phyloP scores from a whole-genome alignment of 2,888 invertebrate genomes.

The Yponomeuta cagnagella region DNA sequence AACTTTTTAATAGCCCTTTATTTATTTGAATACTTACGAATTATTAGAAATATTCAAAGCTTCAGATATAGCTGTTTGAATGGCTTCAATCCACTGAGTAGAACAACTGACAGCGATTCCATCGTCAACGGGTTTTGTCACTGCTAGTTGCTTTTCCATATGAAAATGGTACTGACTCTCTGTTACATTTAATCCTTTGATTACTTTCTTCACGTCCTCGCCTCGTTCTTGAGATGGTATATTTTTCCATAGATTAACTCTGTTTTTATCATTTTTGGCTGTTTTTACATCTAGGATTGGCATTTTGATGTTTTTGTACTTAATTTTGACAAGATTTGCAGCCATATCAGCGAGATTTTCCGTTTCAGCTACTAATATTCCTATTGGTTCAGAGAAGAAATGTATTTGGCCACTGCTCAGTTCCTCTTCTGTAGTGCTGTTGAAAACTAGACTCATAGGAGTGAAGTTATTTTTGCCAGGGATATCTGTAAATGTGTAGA shows the following conservation, averaged over 20 bases:
- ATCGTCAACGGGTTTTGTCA: constrained; percentile 80
- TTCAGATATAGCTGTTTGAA: constrained; percentile 71
- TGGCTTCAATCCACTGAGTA: constrained; percentile 76
- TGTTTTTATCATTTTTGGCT: constrained; percentile 22
- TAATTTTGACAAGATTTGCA: constrained; percentile 70
- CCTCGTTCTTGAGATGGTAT: constrained; percentile 39
- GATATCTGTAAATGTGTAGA: constrained; percentile 78
- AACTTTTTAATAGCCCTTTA: no score
- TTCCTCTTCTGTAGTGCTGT: constrained; percentile 48
- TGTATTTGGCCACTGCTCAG: constrained; percentile 43
- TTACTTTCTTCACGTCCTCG: constrained; percentile 47
- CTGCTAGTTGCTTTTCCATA: constrained; percentile 81
- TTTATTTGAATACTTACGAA: constrained; percentile 51
- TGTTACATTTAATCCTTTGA: constrained; percentile 66
- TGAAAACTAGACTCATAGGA: constrained; percentile 29
- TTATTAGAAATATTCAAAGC: constrained; percentile 73
- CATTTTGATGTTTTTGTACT: constrained; percentile 54
- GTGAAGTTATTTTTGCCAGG: constrained; percentile 79
- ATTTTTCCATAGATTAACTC: constrained; percentile 14
- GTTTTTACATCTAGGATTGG: constrained; percentile 40
- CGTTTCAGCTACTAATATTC: constrained; percentile 73
- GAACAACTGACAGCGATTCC: constrained; percentile 78
- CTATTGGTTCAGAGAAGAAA: constrained; percentile 46
- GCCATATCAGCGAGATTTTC: constrained; percentile 71
- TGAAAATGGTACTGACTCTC: constrained; percentile 82